Base-by-base conservation (phyloP, 1,140 invertebrate species). In the Teleogryllus occipitalis region DNA sequence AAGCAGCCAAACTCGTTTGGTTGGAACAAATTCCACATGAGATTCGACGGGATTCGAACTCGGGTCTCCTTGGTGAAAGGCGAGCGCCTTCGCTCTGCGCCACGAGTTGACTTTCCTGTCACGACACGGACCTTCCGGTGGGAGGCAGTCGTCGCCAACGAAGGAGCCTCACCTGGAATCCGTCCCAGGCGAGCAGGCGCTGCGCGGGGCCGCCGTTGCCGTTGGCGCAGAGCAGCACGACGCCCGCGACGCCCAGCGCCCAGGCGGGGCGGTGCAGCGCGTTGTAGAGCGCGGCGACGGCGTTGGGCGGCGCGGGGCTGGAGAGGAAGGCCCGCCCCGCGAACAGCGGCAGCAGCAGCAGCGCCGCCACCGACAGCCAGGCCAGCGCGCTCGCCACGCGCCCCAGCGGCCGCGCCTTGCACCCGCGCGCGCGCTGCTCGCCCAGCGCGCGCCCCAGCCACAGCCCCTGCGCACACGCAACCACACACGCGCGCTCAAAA, bases 141-240 rank as follows among this genome's bases (percentile, higher is more conserved):
- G n/a, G n/a, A n/a, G n/a, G n/a, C n/a, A n/a, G n/a, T n/a, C 27
- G 27, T 1, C 1, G 27, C 27, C 27, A 1, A 2, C 27, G 27
- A 5, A 39, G 27, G 27, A 39, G 27, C 1, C 27, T 39, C 27
- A 90, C 89, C 39, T 88, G 83, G 72, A 90, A 89, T 0, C 85
- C 82, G 47, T 85, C 86, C 86, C 87, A 88, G 0, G 89, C 90
- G 54, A 92, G 83, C 65, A 92, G 84, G 7, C 77, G 83, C 80
- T 89, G 88, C 7, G 92, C 83, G 7, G 84, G 81, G 79, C 89
- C 90, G 89, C 81, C 75, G 82, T 83, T 47, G 21, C 54, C 54
- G 18, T 65, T 65, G 10, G 54, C 54, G 18, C 54, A 65, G 10
- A 65, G 54, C 0, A 14, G 7, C 10, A 65, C 54, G 54, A 65